Conservation (phyloP, 2,888 invertebrate species). For the Isotomurus palustris region DNA sequence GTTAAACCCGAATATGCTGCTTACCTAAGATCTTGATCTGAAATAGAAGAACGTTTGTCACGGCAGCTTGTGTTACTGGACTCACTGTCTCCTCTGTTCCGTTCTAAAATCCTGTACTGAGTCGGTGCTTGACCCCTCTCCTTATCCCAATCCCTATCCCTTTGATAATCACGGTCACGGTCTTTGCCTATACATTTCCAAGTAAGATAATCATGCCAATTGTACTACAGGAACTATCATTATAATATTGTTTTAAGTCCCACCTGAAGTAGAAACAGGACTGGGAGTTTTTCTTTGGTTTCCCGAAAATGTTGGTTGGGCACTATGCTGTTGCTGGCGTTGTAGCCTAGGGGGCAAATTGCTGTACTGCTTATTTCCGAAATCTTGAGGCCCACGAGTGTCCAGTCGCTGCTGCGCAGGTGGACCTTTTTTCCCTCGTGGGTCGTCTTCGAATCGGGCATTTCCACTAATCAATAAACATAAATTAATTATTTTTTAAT, state of each 20-base stretch:
- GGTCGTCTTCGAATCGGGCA: constrained; percentile 39
- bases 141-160: constrained; percentile 20
- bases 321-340: constrained; percentile 30
- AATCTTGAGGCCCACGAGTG: constrained; percentile 29
- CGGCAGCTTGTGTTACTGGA: constrained; percentile 29
- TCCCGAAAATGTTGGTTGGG: constrained; percentile 17
- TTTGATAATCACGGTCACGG: constrained; percentile 14
- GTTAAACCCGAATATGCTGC: too few relatives aligned
- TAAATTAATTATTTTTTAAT: constrained; percentile 1
- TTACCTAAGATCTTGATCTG: too few relatives aligned
- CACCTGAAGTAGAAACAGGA: constrained; percentile 31
- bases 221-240: neutral
- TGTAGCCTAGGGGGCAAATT: constrained; percentile 42
- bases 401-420: constrained; percentile 11
- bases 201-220: neutral
- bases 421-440: constrained; percentile 14
- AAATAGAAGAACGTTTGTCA: too few relatives aligned
- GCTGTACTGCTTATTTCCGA: constrained; percentile 32
- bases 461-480: neutral
- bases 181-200: constrained; percentile 9
- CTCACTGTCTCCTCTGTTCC: constrained; percentile 37
- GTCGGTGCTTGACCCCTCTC: constrained; percentile 14
- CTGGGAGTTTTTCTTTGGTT: constrained; percentile 43
- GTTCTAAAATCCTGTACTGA: constrained; percentile 34
- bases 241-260: neutral